phyloP scores from a whole-genome alignment of 2,113 vertebrate species.

The Centropristis striata region DNA sequence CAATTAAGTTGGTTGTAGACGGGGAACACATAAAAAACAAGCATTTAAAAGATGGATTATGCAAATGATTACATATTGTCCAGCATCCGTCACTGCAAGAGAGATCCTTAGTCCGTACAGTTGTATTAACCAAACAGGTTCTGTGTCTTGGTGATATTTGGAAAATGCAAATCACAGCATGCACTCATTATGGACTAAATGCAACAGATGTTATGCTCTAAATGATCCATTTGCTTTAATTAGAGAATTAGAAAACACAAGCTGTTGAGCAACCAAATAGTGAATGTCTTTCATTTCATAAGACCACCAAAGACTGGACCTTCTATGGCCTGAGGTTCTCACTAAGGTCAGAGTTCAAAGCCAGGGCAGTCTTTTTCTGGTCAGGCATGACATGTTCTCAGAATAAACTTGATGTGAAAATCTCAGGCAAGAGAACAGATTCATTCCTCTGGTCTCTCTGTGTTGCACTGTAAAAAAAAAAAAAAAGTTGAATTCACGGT shows the following conservation, averaged over 20 bases:
- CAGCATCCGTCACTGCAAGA: too few relatives aligned
- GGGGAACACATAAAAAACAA: not conserved
- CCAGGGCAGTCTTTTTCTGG: not conserved
- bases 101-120: not conserved
- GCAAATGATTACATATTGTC: not conserved
- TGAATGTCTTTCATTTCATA: not conserved
- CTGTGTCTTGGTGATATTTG: not conserved
- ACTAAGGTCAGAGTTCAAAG: slow-evolving; percentile 15
- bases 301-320: not conserved
- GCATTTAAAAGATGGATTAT: not conserved
- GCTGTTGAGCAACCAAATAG: not conserved
- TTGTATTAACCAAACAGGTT: not conserved
- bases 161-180: not conserved
- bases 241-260: slow-evolving; percentile 5
- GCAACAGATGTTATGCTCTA: not conserved
- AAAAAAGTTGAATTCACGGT: too few relatives aligned
- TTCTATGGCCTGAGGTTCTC: not conserved
- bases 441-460: not conserved
- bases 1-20: not conserved
- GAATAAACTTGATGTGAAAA: not conserved
- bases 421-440: not conserved
- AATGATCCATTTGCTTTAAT: slow-evolving; percentile 22
- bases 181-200: not conserved
- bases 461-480: too few relatives aligned
- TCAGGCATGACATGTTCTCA: not conserved